Evolutionary conservation across 2,888 invertebrate species (phyloP).

Genomic region (Andrena minutula): DNA sequence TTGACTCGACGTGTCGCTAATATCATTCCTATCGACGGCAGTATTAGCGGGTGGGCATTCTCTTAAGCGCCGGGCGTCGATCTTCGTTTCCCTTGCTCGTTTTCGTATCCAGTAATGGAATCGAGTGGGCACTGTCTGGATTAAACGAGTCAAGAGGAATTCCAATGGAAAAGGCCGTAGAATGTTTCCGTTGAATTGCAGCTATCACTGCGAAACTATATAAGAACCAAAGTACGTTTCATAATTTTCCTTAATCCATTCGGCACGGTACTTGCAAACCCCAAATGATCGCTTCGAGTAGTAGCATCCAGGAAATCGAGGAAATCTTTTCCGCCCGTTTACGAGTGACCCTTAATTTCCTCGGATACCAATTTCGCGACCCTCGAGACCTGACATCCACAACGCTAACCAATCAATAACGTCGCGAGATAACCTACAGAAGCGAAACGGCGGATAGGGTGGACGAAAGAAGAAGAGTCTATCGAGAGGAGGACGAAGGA

Average conservation of each 20-base stretch:
- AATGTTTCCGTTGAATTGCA: too few species aligned
- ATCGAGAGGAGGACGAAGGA: not conserved
- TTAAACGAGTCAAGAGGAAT: too few species aligned
- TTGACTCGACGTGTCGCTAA: slow-evolving; percentile 30
- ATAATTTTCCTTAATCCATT: not conserved
- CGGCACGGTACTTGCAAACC: not conserved
- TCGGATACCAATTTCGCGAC: slow-evolving; percentile 20
- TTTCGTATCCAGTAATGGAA: too few species aligned
- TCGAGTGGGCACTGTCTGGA: too few species aligned
- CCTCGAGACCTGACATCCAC: slow-evolving; percentile 23
- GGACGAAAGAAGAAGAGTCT: slow-evolving; percentile 8
- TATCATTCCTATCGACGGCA: not conserved
- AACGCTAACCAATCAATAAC: slow-evolving; percentile 48
- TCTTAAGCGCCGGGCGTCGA: not conserved
- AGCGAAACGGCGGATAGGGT: slow-evolving; percentile 11
- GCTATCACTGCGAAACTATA: too few species aligned
- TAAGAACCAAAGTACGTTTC: not conserved
- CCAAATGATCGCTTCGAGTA: not conserved
- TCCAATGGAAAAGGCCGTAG: too few species aligned
- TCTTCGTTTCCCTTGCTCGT: not conserved
- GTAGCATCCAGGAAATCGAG: not conserved
- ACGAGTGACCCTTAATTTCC: slow-evolving; percentile 10
- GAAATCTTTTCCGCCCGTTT: slow-evolving; percentile 3
- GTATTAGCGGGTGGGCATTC: not conserved
- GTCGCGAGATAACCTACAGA: slow-evolving; percentile 18